These are phyloP conservation scores for Apamea epomidion DNA, from an alignment of 2,888 invertebrate species.

Conservation along the genomic window DNA sequence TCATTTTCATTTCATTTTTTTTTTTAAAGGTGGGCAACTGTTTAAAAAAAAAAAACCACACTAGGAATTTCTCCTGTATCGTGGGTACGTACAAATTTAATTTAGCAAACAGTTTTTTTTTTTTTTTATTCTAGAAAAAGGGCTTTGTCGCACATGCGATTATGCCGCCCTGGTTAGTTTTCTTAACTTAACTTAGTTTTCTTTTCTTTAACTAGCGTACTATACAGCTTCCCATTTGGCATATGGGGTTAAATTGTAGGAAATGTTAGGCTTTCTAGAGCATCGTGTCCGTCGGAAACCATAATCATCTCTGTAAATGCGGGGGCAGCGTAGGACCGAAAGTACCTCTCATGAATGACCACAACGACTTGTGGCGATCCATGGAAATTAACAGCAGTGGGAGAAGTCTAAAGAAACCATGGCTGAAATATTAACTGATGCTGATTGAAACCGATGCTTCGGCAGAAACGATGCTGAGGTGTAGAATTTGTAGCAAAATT, in stretches of 20 bases:
- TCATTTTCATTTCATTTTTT: too few species aligned
- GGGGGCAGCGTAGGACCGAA: background rate
- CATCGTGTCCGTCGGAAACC: background rate
- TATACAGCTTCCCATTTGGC: background rate
- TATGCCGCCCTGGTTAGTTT: too few species aligned
- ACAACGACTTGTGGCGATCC: background rate
- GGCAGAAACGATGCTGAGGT: background rate
- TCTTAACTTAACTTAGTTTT: too few species aligned
- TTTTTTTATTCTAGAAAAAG: too few species aligned
- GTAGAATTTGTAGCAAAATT: background rate
- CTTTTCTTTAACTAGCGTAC: too few species aligned
- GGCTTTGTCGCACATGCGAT: too few species aligned
- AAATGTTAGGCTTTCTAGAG: background rate
- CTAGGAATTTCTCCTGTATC: too few species aligned
- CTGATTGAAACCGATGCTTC: background rate
- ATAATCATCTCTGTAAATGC: background rate
- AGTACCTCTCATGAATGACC: background rate
- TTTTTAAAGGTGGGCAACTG: too few species aligned
- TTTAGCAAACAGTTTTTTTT: background rate
- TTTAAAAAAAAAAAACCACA: too few species aligned
- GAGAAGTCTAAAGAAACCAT: background rate
- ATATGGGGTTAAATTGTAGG: background rate
- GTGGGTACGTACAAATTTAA: too few species aligned
- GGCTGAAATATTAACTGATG: background rate
- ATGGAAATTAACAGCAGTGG: background rate